A percentile compares a stretch with the other conserved stretches of the same genome.
Evolutionary conservation across 2,888 invertebrate genomes (phyloP).

Genomic region (Metallyticus violacea): DNA sequence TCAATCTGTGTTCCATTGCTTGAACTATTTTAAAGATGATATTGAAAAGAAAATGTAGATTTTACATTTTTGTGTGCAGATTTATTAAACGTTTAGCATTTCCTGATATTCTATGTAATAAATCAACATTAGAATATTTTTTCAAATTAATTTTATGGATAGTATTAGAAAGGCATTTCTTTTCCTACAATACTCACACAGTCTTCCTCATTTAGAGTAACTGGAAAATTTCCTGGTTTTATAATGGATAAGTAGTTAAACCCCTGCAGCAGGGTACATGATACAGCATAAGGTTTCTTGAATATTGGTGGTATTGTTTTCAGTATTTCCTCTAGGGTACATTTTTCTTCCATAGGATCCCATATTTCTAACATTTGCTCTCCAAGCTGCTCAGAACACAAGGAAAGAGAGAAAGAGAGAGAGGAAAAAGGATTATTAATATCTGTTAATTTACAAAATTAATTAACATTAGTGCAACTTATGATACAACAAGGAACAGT

Average conservation of each 20-base stretch:
- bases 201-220: constrained; percentile 42
- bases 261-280: constrained; percentile 58
- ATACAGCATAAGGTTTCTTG: constrained; percentile 22
- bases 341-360: constrained; percentile 5
- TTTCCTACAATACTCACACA: constrained; percentile 26
- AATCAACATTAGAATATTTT: too few relatives aligned
- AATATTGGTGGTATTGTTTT: constrained; percentile 10
- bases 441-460: too few relatives aligned
- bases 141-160: too few relatives aligned
- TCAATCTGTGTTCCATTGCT: too few relatives aligned
- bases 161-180: too few relatives aligned
- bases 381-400: neutral
- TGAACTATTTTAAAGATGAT: too few relatives aligned
- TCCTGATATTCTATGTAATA: too few relatives aligned
- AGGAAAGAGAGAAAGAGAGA: neutral
- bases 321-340: neutral
- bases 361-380: constrained; percentile 13
- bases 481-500: too few relatives aligned
- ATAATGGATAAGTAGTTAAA: constrained; percentile 58
- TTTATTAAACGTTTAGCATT: too few relatives aligned
- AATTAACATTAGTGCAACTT: too few relatives aligned
- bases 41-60: too few relatives aligned
- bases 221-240: constrained; percentile 57
- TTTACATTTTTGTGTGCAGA: too few relatives aligned
- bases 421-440: neutral